phyloP scores from a whole-genome alignment of 1,140 invertebrate species.

The Drosophila guanche region DNA sequence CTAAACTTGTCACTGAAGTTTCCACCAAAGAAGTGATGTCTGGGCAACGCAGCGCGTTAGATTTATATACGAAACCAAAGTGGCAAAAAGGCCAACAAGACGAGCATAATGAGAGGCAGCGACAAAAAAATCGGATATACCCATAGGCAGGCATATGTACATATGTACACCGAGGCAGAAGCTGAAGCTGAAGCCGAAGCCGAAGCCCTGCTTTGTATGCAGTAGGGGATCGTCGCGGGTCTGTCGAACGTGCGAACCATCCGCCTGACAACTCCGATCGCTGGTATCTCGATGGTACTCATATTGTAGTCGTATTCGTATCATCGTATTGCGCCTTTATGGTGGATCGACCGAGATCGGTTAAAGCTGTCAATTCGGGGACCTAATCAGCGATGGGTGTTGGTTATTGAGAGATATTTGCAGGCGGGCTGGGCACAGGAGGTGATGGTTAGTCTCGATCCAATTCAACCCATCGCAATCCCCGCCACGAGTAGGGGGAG shows the following conservation, averaged over 20 bases:
- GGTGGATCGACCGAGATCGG: conserved; percentile 13
- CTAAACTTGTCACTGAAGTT: conserved; percentile 83
- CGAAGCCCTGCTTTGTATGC: conserved; percentile 65
- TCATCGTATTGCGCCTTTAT: conserved; percentile 35
- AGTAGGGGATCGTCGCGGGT: conserved; percentile 29
- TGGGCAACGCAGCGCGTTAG: conserved; percentile 73
- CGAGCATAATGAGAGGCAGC: conserved; percentile 71
- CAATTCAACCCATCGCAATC: background rate
- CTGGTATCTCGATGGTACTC: conserved; percentile 8
- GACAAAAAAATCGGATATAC: conserved; percentile 72
- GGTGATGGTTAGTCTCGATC: background rate
- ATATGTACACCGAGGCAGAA: background rate
- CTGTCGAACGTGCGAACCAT: conserved; percentile 60
- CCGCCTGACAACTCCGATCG: conserved; percentile 43
- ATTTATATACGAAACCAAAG: conserved; percentile 79
- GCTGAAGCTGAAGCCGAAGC: conserved; percentile 21
- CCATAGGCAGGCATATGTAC: conserved; percentile 41
- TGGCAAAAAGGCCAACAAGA: conserved; percentile 57
- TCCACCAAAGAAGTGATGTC: conserved; percentile 83
- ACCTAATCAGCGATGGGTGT: conserved; percentile 22
- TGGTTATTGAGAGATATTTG: conserved; percentile 16
- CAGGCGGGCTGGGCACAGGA: background rate
- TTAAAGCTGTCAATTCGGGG: conserved; percentile 1
- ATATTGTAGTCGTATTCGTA: conserved; percentile 28
- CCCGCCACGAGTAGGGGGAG: conserved; percentile 9